Conservation (phyloP, 2,888 invertebrate genomes). For the Melanophora roralis region DNA sequence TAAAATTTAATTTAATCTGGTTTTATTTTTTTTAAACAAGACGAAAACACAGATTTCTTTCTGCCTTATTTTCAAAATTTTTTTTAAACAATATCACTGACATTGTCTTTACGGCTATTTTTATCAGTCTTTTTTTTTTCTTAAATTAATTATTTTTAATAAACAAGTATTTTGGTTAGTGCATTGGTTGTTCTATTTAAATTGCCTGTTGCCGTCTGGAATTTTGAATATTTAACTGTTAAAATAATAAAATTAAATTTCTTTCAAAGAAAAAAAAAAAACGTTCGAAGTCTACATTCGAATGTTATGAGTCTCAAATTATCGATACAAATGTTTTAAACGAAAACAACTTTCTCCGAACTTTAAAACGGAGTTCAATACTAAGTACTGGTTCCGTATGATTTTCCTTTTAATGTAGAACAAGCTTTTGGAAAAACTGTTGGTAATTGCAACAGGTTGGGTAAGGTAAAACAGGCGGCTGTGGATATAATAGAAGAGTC, state of each 20-base stretch:
- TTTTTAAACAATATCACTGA: background rate
- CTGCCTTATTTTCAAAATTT: background rate
- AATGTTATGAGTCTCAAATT: too few relatives aligned
- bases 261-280: background rate
- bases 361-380: too few relatives aligned
- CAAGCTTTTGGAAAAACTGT: too few relatives aligned
- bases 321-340: too few relatives aligned
- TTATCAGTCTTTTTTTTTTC: background rate
- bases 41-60: conserved; percentile 25
- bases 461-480: too few relatives aligned
- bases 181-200: background rate
- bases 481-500: too few relatives aligned
- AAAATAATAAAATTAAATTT: background rate
- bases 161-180: conserved; percentile 2
- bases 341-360: too few relatives aligned
- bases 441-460: too few relatives aligned
- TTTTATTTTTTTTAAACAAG: conserved; percentile 21
- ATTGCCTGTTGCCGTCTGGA: background rate
- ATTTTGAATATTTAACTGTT: background rate
- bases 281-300: too few relatives aligned
- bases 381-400: too few relatives aligned
- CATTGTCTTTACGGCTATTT: background rate
- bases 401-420: too few relatives aligned
- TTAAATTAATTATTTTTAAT: background rate
- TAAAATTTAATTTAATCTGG: conserved; percentile 36